Evolutionary conservation across 2,113 vertebrate genomes (phyloP).

Genomic region (Serinus canaria): DNA sequence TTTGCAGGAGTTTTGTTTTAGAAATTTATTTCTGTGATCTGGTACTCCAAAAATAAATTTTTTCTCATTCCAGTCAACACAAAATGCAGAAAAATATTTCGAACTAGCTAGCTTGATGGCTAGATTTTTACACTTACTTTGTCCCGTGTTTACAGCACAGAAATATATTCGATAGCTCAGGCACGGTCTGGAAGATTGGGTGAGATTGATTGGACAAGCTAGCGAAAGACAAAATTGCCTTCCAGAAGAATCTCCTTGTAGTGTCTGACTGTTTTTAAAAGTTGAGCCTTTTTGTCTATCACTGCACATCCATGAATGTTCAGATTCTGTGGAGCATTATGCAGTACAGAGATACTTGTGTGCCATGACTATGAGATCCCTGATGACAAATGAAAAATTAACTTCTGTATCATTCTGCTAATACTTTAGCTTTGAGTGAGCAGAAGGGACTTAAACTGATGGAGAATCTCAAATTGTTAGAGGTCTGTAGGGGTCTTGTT

Average conservation of each 20-base stretch:
- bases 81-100: neutral
- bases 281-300: neutral
- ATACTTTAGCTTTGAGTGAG: neutral
- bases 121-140: neutral
- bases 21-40: constrained; percentile 40
- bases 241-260: neutral
- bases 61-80: neutral
- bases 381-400: neutral
- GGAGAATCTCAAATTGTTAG: neutral
- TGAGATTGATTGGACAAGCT: constrained; percentile 2
- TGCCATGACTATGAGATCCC: neutral
- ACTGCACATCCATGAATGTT: neutral
- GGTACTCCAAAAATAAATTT: neutral
- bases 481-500: neutral
- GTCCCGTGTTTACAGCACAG: neutral
- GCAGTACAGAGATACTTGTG: neutral
- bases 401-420: neutral
- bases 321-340: accelerated
- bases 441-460: neutral
- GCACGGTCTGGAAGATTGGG: neutral
- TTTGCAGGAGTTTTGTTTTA: constrained; percentile 48
- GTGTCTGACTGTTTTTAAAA: neutral
- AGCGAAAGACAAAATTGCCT: neutral
- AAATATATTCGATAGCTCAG: neutral
- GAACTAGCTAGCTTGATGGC: neutral